Conservation (phyloP, 1,140 invertebrate genomes). For the Drosophila jambulina region DNA sequence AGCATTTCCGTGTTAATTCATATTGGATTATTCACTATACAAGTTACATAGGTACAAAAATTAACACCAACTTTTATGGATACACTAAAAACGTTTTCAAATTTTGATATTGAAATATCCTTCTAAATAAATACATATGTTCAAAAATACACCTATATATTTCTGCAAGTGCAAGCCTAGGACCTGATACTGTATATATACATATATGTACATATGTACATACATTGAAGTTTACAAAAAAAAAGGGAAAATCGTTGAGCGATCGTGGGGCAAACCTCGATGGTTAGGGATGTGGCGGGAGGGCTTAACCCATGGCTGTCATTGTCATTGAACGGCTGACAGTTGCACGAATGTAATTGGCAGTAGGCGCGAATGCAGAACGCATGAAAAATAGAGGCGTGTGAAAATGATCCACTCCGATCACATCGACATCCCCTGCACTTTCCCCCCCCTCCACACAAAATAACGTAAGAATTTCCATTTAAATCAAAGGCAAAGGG, state of each 20-base stretch:
- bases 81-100: too few species aligned
- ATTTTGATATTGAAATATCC: too few species aligned
- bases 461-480: constrained; percentile 46
- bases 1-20: too few species aligned
- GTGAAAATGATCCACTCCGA: constrained; percentile 58
- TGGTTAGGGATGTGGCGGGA: not conserved
- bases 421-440: constrained; percentile 15
- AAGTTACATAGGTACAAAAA: too few species aligned
- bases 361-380: constrained; percentile 63
- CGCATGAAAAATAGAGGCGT: constrained; percentile 65
- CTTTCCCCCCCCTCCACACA: not conserved
- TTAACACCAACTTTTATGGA: too few species aligned
- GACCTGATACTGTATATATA: too few species aligned
- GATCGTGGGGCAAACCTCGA: constrained; percentile 26
- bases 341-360: constrained; percentile 65
- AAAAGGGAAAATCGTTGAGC: constrained; percentile 25
- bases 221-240: not conserved
- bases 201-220: too few species aligned
- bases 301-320: constrained; percentile 54
- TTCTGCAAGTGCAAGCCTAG: too few species aligned
- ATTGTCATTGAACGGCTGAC: constrained; percentile 61
- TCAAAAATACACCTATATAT: too few species aligned
- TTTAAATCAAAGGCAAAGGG: constrained; percentile 29
- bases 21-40: too few species aligned
- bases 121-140: too few species aligned